Conservation (phyloP, 2,113 vertebrate genomes). For the Hassar affinis region DNA sequence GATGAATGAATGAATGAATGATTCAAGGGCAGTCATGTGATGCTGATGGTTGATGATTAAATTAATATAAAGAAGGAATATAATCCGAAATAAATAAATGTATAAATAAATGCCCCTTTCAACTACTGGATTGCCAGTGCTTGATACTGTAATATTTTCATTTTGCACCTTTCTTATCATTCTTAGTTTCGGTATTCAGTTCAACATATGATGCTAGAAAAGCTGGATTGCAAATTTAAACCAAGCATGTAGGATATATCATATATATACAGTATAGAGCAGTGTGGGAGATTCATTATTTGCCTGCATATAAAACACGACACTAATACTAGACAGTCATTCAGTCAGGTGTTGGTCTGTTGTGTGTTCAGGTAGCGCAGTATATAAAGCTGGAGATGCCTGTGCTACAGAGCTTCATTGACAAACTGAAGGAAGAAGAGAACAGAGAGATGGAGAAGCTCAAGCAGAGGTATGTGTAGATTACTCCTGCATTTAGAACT, state of each 20-base stretch:
- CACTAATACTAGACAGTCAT: neutral
- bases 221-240: neutral
- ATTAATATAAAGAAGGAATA: neutral
- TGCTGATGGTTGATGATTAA: neutral
- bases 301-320: neutral
- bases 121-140: neutral
- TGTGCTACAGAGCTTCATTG: constrained; percentile 92
- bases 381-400: constrained; percentile 99
- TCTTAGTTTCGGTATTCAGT: neutral
- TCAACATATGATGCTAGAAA: neutral
- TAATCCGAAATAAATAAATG: neutral
- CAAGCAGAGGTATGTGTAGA: constrained; percentile 77
- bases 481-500: too few species aligned
- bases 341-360: neutral
- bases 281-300: neutral
- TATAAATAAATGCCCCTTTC: neutral
- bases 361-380: constrained; percentile 84
- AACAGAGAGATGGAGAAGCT: constrained; percentile 92
- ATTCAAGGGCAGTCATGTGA: neutral
- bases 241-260: neutral
- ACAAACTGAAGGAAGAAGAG: constrained; percentile 93
- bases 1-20: too few species aligned
- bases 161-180: neutral
- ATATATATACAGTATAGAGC: neutral
- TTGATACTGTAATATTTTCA: neutral